Conservation (phyloP, 2,797 vertebrate species). For the Melopsittacus undulatus region DNA sequence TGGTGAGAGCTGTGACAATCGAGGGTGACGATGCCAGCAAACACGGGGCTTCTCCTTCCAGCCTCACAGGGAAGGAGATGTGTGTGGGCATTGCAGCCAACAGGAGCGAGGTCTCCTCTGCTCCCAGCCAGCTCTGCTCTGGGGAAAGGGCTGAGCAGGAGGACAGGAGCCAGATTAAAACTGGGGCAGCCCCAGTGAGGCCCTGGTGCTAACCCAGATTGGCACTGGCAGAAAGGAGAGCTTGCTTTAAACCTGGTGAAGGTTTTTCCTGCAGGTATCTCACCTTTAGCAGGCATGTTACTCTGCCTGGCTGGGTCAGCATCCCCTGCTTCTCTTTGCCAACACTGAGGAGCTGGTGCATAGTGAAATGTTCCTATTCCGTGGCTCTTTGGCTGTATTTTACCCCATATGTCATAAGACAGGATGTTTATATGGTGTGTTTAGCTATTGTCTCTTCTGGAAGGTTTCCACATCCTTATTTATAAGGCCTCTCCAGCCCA, state of each 20-base stretch:
- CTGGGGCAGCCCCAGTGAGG: neutral
- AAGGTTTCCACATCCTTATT: neutral
- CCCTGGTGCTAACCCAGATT: neutral
- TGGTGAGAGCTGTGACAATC: rapidly evolving
- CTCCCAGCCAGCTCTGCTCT: neutral
- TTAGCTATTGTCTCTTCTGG: neutral
- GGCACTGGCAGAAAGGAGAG: neutral
- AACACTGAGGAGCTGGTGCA: rapidly evolving
- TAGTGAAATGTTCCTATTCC: rapidly evolving
- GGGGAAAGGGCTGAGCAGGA: neutral
- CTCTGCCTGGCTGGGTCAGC: neutral
- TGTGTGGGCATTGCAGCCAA: rapidly evolving
- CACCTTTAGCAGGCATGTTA: rapidly evolving
- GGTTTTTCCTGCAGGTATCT: neutral
- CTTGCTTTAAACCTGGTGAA: neutral
- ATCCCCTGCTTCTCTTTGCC: neutral
- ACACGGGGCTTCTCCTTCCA: neutral
- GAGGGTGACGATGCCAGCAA: rapidly evolving
- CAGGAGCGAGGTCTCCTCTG: neutral
- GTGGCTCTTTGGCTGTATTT: neutral
- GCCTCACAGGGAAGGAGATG: rapidly evolving
- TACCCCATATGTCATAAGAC: neutral
- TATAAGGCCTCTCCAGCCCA: neutral
- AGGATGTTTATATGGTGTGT: rapidly evolving
- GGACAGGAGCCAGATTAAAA: neutral